A percentile compares a stretch with the other conserved stretches of the same genome.
Conservation (phyloP, 2,888 invertebrate genomes). For the Psylliodes chrysocephalus region DNA sequence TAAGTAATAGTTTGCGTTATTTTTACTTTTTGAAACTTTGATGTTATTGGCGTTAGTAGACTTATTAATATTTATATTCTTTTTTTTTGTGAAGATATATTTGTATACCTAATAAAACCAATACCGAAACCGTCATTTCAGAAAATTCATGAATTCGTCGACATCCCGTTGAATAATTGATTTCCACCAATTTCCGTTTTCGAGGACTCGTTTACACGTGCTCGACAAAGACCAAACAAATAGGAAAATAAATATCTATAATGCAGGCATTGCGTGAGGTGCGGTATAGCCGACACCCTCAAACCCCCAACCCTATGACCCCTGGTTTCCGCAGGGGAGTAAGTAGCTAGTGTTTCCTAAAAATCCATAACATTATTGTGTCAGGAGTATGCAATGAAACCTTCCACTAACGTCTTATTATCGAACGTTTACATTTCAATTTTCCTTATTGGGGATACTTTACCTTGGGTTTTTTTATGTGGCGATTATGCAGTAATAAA, state of each 20-base stretch:
- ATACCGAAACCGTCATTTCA: not conserved
- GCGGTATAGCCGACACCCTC: not conserved
- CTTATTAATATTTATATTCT: too few species aligned
- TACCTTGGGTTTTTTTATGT: too few species aligned
- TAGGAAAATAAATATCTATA: constrained; percentile 10
- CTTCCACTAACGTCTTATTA: not conserved
- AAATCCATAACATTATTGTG: not conserved
- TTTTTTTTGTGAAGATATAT: too few species aligned
- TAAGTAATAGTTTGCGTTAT: too few species aligned
- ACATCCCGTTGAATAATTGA: not conserved
- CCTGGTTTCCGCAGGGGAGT: not conserved
- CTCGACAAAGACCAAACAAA: constrained; percentile 2
- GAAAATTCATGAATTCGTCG: not conserved
- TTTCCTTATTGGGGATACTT: too few species aligned
- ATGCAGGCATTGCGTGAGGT: constrained; percentile 11
- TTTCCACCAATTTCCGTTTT: constrained; percentile 8
- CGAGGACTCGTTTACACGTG: not conserved
- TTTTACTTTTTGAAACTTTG: too few species aligned
- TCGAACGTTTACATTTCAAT: too few species aligned
- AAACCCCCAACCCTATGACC: not conserved
- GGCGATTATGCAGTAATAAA: too few species aligned
- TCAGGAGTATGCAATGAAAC: not conserved
- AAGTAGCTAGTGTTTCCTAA: not conserved
- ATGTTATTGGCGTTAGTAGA: too few species aligned
- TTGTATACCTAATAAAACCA: too few species aligned